phyloP scores from a whole-genome alignment of 1,140 invertebrate species.

The Cydia fagiglandana region DNA sequence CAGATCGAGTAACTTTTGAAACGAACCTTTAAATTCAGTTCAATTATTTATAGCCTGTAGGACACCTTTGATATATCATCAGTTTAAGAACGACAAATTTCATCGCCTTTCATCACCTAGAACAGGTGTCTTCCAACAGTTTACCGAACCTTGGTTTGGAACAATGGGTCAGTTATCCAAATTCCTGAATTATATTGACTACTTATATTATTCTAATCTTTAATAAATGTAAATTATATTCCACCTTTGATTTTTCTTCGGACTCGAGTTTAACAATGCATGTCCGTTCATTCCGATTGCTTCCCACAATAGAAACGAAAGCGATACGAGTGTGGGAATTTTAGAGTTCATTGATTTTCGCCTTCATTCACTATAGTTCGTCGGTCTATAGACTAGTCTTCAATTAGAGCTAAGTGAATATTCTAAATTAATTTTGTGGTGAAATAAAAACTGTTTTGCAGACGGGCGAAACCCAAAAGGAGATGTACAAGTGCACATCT shows the following conservation, averaged over 20 bases:
- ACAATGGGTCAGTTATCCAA: neutral
- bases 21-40: too few relatives aligned
- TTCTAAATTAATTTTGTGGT: neutral
- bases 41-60: too few relatives aligned
- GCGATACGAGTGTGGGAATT: constrained; percentile 18
- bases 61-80: too few relatives aligned
- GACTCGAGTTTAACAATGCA: neutral
- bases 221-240: neutral
- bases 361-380: neutral
- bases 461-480: neutral
- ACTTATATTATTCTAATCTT: neutral
- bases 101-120: too few relatives aligned
- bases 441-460: neutral
- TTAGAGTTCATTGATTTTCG: constrained; percentile 16
- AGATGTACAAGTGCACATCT: too few relatives aligned
- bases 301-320: constrained; percentile 16
- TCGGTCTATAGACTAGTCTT: neutral
- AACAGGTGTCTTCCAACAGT: too few relatives aligned
- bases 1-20: too few relatives aligned
- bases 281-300: constrained; percentile 7
- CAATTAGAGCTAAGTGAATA: neutral
- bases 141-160: neutral
- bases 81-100: too few relatives aligned
- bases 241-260: constrained; percentile 1
- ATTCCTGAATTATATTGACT: neutral